Base-by-base conservation (phyloP, 92 coral and sea anemone genomes). In the Parazoanthus darwini region DNA sequence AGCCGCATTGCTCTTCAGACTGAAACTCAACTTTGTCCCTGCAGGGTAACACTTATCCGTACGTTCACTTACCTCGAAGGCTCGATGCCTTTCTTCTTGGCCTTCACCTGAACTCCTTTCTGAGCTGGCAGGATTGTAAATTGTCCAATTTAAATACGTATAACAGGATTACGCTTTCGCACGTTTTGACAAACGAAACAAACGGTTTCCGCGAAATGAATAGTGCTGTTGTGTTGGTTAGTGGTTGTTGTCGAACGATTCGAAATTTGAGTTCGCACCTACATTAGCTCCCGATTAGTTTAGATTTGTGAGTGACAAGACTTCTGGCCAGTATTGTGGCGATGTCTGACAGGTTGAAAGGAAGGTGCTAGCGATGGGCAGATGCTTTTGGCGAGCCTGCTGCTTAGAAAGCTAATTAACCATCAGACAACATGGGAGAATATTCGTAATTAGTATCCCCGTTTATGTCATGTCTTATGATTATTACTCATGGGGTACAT, bases 391-490 rank as follows among this genome's bases (percentile, higher is more conserved):
- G 80, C 33, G 3, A 4, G 80, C 80, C 80, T 42, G n/a, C 70
- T 76, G 46, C 80, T 76, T 76, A 13, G 48, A 38, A 39, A 76
- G 48, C 80, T 76, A 76, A 76, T 76, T 39, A 76, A 42, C 54
- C 80, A 37, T 37, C 80, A 39, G 48, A 76, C 79, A 74, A 33
- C 80, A 42, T 39, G 80, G 54, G 54, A 38, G 8, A 74, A 74
- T 74, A 74, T 39, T 46, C 46, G n/a, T 76, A 76, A 76, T 76
- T 76, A 42, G 80, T 76, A 76, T 39, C 43, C 54, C 80, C 51
- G 80, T 76, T 76, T 76, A 76, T 76, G 51, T 76, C 80, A 76
- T 22, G 80, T 76, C 48, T 18, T 18, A 76, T 76, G 43, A 39
- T 76, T 76, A 76, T 39, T 76, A 22, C 25, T 76, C 80, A 18